Percentiles rank a stretch among this genome's conserved stretches.
phyloP scores from a whole-genome alignment of 2,888 invertebrate genomes.

The Exephanes ischioxanthus region DNA sequence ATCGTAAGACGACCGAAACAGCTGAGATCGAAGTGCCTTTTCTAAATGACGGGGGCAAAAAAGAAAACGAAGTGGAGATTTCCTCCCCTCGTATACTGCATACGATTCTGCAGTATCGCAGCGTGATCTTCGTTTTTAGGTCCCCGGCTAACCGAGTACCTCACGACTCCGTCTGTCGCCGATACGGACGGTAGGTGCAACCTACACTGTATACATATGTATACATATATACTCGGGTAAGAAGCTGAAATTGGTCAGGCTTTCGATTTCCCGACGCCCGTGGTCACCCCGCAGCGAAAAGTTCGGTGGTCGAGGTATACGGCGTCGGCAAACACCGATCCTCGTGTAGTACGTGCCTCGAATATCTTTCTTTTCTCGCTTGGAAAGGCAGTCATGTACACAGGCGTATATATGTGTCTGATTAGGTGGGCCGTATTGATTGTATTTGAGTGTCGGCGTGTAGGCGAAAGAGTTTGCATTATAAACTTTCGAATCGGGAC shows the following conservation, averaged over 20 bases:
- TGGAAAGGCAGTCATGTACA: conserved; percentile 24
- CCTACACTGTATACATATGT: conserved; percentile 47
- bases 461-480: conserved; percentile 18
- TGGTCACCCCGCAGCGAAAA: conserved; percentile 44
- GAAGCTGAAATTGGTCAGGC: conserved; percentile 42
- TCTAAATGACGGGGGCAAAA: conserved; percentile 18
- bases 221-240: background rate
- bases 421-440: conserved; percentile 31
- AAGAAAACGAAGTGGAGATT: conserved; percentile 42
- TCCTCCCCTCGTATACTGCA: conserved; percentile 38
- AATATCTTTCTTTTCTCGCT: conserved; percentile 47
- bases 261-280: conserved; percentile 54
- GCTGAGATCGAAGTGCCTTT: conserved; percentile 52
- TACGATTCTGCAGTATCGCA: conserved; percentile 2
- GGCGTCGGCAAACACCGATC: conserved; percentile 47
- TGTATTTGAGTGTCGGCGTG: background rate
- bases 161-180: conserved; percentile 9
- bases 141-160: conserved; percentile 26
- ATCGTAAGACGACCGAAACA: conserved; percentile 52
- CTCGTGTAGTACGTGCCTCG: conserved; percentile 52
- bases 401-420: conserved; percentile 36
- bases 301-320: conserved; percentile 32
- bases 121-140: conserved; percentile 23
- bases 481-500: background rate
- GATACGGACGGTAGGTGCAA: conserved; percentile 48